These are phyloP conservation scores for Sinohyriopsis cumingii DNA, from an alignment of 2,888 invertebrate genomes.

Conservation along the genomic window DNA sequence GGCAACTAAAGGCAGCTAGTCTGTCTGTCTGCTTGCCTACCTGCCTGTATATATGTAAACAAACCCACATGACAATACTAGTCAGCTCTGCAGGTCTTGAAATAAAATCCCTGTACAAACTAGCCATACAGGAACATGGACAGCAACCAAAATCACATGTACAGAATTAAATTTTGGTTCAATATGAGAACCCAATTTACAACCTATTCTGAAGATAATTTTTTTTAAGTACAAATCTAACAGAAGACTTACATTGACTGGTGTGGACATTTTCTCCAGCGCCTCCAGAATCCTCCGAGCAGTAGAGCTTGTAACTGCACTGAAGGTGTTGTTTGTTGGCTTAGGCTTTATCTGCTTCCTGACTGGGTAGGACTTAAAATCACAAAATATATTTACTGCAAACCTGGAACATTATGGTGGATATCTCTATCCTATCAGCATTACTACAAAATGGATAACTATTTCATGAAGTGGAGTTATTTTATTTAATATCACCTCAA, in stretches of 20 bases:
- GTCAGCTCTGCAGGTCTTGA: no score
- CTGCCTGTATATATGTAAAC: no score
- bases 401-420: background rate
- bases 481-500: no score
- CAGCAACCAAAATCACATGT: no score
- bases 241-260: constrained; percentile 75
- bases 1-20: no score
- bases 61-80: no score
- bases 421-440: background rate
- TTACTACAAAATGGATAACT: background rate
- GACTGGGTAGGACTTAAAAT: constrained; percentile 43
- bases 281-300: constrained; percentile 85
- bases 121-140: no score
- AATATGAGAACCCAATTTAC: no score
- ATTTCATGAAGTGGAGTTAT: no score
- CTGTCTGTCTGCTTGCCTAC: no score
- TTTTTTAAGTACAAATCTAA: constrained; percentile 1
- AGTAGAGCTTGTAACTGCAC: constrained; percentile 78
- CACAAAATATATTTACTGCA: background rate
- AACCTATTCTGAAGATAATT: background rate
- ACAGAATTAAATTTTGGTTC: no score
- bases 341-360: constrained; percentile 63
- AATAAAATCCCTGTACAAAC: no score
- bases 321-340: constrained; percentile 57
- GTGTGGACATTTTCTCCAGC: constrained; percentile 87